A percentile compares a stretch with the other conserved stretches of the same genome.
These are phyloP conservation scores for Neoarius graeffei DNA, from an alignment of 2,113 vertebrate genomes.

Conservation along the genomic window DNA sequence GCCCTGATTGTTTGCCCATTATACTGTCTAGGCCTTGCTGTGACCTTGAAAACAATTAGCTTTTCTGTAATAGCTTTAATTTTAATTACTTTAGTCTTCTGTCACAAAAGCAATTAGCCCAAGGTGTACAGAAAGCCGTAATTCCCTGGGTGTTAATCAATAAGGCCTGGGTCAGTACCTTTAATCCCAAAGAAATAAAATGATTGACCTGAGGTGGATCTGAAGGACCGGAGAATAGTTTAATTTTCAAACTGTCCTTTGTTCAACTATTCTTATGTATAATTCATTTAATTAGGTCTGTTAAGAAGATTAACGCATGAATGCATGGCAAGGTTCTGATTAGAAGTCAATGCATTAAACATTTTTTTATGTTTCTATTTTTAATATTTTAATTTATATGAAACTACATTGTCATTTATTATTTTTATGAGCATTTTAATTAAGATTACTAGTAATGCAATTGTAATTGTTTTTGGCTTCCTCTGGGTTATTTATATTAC, in stretches of 20 bases:
- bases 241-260: constrained; percentile 23
- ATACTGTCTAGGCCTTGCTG: constrained; percentile 28
- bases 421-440: neutral
- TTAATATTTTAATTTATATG: neutral
- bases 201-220: constrained; percentile 39
- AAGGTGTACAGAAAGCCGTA: constrained; percentile 61
- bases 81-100: constrained; percentile 66
- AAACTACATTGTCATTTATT: neutral
- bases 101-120: constrained; percentile 67
- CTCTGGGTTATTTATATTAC: neutral
- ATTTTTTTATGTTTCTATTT: neutral
- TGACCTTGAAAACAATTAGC: constrained; percentile 70
- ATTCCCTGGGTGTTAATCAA: constrained; percentile 64
- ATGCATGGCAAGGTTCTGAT: constrained; percentile 23
- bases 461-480: neutral
- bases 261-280: constrained; percentile 27
- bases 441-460: neutral
- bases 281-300: constrained; percentile 42
- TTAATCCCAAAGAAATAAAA: constrained; percentile 55
- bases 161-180: constrained; percentile 50
- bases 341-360: neutral
- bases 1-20: constrained; percentile 41
- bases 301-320: constrained; percentile 54
- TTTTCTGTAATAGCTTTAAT: constrained; percentile 61
- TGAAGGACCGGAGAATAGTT: constrained; percentile 40